phyloP scores from a whole-genome alignment of 2,888 invertebrate genomes.

The Drosophila anomelani region DNA sequence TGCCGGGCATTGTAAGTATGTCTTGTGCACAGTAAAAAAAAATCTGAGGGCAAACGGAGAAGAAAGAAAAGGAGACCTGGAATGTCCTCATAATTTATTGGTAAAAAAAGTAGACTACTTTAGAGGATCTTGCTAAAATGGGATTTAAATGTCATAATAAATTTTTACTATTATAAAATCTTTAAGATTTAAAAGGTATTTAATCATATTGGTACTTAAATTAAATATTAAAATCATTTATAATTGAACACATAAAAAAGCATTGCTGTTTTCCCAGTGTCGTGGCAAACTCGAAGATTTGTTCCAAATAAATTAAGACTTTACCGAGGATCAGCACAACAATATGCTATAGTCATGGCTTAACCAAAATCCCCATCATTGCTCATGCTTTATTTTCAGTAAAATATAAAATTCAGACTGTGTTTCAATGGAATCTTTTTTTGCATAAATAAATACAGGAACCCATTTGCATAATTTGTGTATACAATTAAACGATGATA shows the following conservation, averaged over 20 bases:
- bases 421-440: neutral
- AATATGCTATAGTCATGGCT: too few relatives aligned
- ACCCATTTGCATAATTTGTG: slow-evolving; percentile 4
- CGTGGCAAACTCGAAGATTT: too few relatives aligned
- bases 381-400: neutral
- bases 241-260: too few relatives aligned
- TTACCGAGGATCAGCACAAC: too few relatives aligned
- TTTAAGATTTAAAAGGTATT: neutral
- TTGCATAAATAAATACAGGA: neutral
- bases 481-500: slow-evolving; percentile 5
- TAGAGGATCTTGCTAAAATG: neutral
- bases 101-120: too few relatives aligned
- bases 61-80: too few relatives aligned
- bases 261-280: too few relatives aligned
- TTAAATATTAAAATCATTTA: too few relatives aligned
- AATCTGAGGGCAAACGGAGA: neutral
- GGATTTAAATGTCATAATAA: neutral
- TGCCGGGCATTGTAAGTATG: slow-evolving; percentile 2
- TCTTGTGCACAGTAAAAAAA: neutral
- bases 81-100: neutral
- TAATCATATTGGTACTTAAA: too few relatives aligned
- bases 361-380: too few relatives aligned
- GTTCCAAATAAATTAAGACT: too few relatives aligned
- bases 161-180: neutral
- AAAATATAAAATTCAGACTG: neutral